phyloP scores from a whole-genome alignment of 35 echinoderm and acorn worm species.

The Lytechinus variegatus region DNA sequence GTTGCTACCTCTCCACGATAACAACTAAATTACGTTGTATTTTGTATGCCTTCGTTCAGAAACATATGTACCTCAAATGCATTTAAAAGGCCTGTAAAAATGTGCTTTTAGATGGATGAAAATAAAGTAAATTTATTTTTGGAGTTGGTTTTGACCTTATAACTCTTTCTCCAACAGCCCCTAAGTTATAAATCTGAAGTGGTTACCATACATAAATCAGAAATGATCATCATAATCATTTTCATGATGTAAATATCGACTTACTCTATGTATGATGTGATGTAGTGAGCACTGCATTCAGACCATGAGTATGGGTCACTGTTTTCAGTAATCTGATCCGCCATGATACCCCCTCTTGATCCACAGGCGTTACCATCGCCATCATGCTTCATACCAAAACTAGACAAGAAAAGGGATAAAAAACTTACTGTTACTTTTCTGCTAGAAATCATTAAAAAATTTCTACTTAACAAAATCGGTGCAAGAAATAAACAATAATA shows the following conservation, averaged over 20 bases:
- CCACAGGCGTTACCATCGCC: slow-evolving; percentile 83
- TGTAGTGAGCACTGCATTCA: slow-evolving; percentile 75
- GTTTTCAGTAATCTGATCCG: slow-evolving; percentile 75
- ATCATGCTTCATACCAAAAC: slow-evolving; percentile 97
- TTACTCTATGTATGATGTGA: slow-evolving; percentile 86
- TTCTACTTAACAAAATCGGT: no score
- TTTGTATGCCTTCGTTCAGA: not conserved
- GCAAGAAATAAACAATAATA: no score
- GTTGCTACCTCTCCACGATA: not conserved
- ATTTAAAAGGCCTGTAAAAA: no score
- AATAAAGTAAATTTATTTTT: no score
- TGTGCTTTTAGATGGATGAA: no score
- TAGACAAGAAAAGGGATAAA: not conserved
- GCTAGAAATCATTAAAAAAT: no score
- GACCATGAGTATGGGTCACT: slow-evolving; percentile 89
- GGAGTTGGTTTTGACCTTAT: not conserved
- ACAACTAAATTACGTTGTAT: not conserved
- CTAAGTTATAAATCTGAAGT: no score
- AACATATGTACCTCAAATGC: not conserved
- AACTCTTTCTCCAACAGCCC: not conserved
- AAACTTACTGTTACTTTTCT: not conserved
- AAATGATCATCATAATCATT: not conserved
- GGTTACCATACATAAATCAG: not conserved
- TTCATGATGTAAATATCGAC: slow-evolving; percentile 12
- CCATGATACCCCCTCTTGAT: slow-evolving; percentile 81